Evolutionary conservation across 1,140 invertebrate genomes (phyloP).

Genomic region (Drosophila takahashii): DNA sequence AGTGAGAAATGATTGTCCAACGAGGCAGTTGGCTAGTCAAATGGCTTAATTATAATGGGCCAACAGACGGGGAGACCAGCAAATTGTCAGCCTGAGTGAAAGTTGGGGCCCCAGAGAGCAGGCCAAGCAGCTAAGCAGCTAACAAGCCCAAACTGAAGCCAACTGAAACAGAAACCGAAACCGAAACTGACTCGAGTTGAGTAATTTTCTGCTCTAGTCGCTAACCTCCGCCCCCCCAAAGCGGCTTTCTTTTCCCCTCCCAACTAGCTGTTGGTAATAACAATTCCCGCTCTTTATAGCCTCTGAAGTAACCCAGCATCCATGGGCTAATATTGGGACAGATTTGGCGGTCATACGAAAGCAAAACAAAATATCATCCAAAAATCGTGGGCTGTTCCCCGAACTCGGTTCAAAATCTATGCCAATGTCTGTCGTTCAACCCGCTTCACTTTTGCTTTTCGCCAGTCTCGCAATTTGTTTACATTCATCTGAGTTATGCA

Average conservation of each 20-base stretch:
- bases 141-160: constrained; percentile 37
- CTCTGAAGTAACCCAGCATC: constrained; percentile 59
- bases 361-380: constrained; percentile 35
- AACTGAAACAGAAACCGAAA: constrained; percentile 43
- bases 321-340: constrained; percentile 1
- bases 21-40: constrained; percentile 49
- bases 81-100: constrained; percentile 38
- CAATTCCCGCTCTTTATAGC: constrained; percentile 70
- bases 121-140: constrained; percentile 22
- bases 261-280: constrained; percentile 50
- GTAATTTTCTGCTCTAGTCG: constrained; percentile 73
- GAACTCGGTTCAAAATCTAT: constrained; percentile 43
- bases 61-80: constrained; percentile 23
- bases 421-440: constrained; percentile 71
- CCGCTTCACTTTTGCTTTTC: constrained; percentile 13
- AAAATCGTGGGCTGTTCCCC: constrained; percentile 49
- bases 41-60: constrained; percentile 67
- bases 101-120: constrained; percentile 20
- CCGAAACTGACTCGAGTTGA: constrained; percentile 52
- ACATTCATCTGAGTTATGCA: constrained; percentile 36
- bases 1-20: constrained; percentile 48
- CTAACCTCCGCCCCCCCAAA: constrained; percentile 26
- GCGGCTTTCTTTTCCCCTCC: constrained; percentile 58
- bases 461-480: constrained; percentile 46
- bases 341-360: constrained; percentile 71